These are phyloP conservation scores for Netelia melanura DNA, from an alignment of 2,888 invertebrate species.

Conservation along the genomic window DNA sequence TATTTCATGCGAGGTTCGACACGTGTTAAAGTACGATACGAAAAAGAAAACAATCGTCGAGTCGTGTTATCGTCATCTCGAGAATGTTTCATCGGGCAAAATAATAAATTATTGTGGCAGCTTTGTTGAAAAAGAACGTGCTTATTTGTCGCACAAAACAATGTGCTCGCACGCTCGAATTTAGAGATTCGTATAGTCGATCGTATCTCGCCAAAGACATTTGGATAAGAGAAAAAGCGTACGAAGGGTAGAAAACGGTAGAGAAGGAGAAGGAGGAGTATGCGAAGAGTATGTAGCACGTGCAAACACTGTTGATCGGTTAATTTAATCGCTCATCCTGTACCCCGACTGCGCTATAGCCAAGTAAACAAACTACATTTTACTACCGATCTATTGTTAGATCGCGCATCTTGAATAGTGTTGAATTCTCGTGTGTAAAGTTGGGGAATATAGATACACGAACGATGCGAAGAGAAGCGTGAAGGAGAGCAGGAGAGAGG, in stretches of 20 bases:
- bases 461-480: not conserved
- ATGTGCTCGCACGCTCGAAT: too few relatives aligned
- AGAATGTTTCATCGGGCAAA: too few relatives aligned
- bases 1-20: too few relatives aligned
- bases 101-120: too few relatives aligned
- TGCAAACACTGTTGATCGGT: conserved; percentile 44
- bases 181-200: too few relatives aligned
- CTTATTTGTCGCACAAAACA: too few relatives aligned
- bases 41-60: too few relatives aligned
- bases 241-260: not conserved
- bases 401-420: conserved; percentile 35
- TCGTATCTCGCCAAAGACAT: too few relatives aligned
- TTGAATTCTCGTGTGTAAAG: not conserved
- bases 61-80: too few relatives aligned
- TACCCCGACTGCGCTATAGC: conserved; percentile 27
- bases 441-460: not conserved
- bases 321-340: conserved; percentile 18
- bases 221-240: not conserved
- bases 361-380: conserved; percentile 56
- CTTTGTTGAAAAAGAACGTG: too few relatives aligned
- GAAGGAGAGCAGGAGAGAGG: not conserved
- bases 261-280: not conserved
- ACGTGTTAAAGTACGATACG: too few relatives aligned
- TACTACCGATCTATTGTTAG: conserved; percentile 59
- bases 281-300: conserved; percentile 46